Evolutionary conservation across 2,888 invertebrate species (phyloP).

Genomic region (Panopea generosa): DNA sequence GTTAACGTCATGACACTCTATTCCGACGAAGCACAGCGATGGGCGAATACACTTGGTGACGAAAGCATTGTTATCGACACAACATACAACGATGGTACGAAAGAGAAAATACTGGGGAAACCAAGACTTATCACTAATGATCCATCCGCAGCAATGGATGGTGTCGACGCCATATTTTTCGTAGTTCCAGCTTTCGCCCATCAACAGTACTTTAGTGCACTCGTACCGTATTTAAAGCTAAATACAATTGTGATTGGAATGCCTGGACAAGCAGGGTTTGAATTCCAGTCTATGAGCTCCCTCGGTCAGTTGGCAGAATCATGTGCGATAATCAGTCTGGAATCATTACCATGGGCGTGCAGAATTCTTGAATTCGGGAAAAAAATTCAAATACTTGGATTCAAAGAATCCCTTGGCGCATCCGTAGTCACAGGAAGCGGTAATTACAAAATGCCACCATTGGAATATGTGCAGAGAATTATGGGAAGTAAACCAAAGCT

Average conservation of each 20-base stretch:
- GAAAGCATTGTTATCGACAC: slow-evolving; percentile 52
- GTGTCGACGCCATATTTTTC: slow-evolving; percentile 70
- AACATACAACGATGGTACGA: slow-evolving; percentile 46
- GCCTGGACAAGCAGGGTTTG: slow-evolving; percentile 78
- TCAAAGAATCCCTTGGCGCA: slow-evolving; percentile 67
- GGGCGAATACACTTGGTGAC: slow-evolving; percentile 61
- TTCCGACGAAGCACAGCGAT: slow-evolving; percentile 74
- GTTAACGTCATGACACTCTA: slow-evolving; percentile 71
- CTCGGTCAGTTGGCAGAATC: slow-evolving; percentile 54
- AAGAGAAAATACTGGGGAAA: slow-evolving; percentile 52
- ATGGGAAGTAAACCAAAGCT: slow-evolving; percentile 67
- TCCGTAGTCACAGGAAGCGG: slow-evolving; percentile 60
- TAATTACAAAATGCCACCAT: slow-evolving; percentile 40
- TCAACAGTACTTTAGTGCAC: slow-evolving; percentile 68
- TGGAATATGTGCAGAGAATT: slow-evolving; percentile 63
- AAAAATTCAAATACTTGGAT: slow-evolving; percentile 67
- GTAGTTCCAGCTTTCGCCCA: slow-evolving; percentile 78
- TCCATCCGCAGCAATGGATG: slow-evolving; percentile 61
- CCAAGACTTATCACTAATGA: slow-evolving; percentile 73
- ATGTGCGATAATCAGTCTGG: slow-evolving; percentile 67
- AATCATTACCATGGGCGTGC: slow-evolving; percentile 77
- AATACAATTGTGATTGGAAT: slow-evolving; percentile 72
- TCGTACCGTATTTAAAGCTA: slow-evolving; percentile 64
- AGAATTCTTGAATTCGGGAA: slow-evolving; percentile 71
- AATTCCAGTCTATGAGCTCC: slow-evolving; percentile 67